These are phyloP conservation scores for Neosalanx taihuensis DNA, from an alignment of 2,797 vertebrate genomes.

Conservation along the genomic window DNA sequence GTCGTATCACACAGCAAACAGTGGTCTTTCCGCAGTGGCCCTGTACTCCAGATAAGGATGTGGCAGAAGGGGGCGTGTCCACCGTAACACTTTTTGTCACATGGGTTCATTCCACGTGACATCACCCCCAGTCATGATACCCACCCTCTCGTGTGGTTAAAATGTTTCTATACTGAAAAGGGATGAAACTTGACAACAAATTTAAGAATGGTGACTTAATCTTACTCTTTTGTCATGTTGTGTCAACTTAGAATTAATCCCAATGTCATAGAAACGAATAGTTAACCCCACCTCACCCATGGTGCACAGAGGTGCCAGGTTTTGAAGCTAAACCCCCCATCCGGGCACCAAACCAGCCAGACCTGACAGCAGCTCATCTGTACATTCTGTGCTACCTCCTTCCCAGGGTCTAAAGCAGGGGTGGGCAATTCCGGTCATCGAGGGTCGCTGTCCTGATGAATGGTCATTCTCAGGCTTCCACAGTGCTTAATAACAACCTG, in stretches of 20 bases:
- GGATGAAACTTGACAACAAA: too few species aligned
- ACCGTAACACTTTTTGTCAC: conserved; percentile 37
- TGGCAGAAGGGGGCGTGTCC: conserved; percentile 58
- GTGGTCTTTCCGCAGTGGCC: conserved; percentile 63
- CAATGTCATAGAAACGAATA: background rate
- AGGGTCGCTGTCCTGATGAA: too few species aligned
- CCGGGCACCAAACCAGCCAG: background rate
- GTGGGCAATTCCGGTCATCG: too few species aligned
- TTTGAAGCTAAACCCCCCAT: background rate
- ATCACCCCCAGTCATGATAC: background rate
- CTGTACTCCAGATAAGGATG: conserved; percentile 64
- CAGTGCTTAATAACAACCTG: too few species aligned
- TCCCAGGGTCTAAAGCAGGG: too few species aligned
- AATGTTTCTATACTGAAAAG: too few species aligned
- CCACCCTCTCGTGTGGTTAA: background rate
- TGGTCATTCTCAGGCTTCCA: too few species aligned
- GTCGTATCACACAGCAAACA: conserved; percentile 64
- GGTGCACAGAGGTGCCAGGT: background rate
- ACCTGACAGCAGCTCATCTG: background rate
- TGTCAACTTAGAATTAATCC: too few species aligned
- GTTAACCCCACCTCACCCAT: background rate
- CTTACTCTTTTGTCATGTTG: too few species aligned
- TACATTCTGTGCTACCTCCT: background rate
- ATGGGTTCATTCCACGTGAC: conserved; percentile 29
- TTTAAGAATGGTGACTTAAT: too few species aligned